Evolutionary conservation across 2,797 vertebrate species (phyloP).

Genomic region (Hydrophis major): DNA sequence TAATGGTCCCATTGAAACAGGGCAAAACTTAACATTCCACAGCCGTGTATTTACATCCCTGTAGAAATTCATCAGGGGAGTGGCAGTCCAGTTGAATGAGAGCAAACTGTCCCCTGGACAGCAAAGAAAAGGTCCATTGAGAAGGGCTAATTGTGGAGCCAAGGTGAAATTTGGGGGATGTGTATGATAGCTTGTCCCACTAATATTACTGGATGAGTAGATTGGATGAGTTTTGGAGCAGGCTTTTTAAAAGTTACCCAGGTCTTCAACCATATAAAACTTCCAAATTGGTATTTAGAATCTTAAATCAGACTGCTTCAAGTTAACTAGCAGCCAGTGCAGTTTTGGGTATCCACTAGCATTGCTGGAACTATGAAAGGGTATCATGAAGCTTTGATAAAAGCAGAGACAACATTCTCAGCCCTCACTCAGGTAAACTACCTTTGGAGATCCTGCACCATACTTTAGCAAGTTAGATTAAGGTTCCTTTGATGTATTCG

Average conservation of each 20-base stretch:
- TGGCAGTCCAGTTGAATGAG: neutral
- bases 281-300: neutral
- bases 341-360: neutral
- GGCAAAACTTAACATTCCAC: neutral
- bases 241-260: neutral
- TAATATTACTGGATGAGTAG: neutral
- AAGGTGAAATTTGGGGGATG: neutral
- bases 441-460: neutral
- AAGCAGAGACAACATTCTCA: neutral
- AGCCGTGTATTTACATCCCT: neutral
- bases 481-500: neutral
- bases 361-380: neutral
- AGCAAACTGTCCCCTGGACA: neutral
- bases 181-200: neutral
- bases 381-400: neutral
- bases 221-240: neutral
- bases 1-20: neutral
- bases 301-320: neutral
- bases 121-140: neutral
- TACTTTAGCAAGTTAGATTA: neutral
- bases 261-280: neutral
- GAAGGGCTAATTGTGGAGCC: neutral
- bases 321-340: neutral
- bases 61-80: neutral
- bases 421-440: neutral